Conservation (phyloP, 2,888 invertebrate genomes). For the Protula sp. region DNA sequence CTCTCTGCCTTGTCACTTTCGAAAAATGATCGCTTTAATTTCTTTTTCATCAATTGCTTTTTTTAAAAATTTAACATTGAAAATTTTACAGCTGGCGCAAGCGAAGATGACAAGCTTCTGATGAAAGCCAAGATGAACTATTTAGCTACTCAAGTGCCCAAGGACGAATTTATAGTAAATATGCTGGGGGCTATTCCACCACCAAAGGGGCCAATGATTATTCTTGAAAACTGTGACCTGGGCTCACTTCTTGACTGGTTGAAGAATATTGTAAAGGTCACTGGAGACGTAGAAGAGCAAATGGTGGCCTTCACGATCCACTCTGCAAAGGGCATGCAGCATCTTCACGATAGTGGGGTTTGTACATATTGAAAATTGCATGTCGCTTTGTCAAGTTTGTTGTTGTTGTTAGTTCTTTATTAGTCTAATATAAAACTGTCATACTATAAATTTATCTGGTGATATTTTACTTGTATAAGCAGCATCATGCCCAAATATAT, state of each 20-base stretch:
- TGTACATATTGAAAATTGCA: too few relatives aligned
- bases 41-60: too few relatives aligned
- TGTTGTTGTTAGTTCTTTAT: too few relatives aligned
- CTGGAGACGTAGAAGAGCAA: neutral
- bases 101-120: too few relatives aligned
- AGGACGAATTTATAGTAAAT: neutral
- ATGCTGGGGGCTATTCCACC: neutral
- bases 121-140: neutral
- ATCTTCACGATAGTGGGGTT: neutral
- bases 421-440: too few relatives aligned
- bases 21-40: too few relatives aligned
- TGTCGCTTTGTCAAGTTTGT: too few relatives aligned
- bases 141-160: neutral
- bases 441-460: too few relatives aligned
- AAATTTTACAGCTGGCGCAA: neutral
- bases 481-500: too few relatives aligned
- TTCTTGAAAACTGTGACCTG: neutral
- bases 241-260: neutral
- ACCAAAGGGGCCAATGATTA: neutral
- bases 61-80: neutral
- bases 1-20: too few relatives aligned
- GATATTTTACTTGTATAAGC: too few relatives aligned
- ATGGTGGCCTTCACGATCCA: neutral
- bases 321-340: neutral
- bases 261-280: neutral